Percentiles rank a stretch among this genome's conserved stretches.
These are phyloP conservation scores for Pogonomyrmex californicus DNA, from an alignment of 1,140 invertebrate genomes.

Conservation along the genomic window DNA sequence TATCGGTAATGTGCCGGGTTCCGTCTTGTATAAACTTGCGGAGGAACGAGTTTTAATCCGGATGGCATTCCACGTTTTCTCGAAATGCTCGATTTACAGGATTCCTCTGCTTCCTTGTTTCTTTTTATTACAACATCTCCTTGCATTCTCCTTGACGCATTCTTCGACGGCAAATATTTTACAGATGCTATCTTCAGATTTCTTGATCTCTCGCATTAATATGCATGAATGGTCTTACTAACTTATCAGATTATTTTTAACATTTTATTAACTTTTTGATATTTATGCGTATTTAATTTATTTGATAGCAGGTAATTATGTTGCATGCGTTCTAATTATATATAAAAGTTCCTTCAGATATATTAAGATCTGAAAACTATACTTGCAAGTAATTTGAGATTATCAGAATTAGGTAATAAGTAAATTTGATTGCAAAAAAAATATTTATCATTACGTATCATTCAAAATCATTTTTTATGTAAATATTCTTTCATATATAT, in stretches of 20 bases:
- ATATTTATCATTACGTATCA: not conserved
- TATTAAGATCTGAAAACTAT: not conserved
- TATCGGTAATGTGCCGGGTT: not conserved
- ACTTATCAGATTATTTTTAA: not conserved
- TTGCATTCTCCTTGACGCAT: too few species aligned
- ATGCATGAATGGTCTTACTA: not conserved
- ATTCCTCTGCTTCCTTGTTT: not conserved
- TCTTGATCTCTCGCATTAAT: not conserved
- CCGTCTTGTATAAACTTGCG: constrained; percentile 4
- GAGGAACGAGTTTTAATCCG: constrained; percentile 30
- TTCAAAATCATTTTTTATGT: not conserved
- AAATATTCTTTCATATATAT: not conserved
- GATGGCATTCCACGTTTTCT: not conserved
- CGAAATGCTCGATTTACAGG: too few species aligned
- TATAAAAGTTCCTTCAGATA: not conserved
- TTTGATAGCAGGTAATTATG: not conserved
- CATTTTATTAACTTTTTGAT: not conserved
- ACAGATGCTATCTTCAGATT: not conserved
- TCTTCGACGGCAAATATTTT: not conserved
- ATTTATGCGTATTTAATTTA: constrained; percentile 6
- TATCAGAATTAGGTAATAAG: not conserved
- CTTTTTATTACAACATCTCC: not conserved
- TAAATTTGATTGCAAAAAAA: not conserved
- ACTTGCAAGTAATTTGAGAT: not conserved
- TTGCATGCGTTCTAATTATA: not conserved